Percentiles rank a stretch among this genome's conserved stretches.
Evolutionary conservation across 2,888 invertebrate genomes (phyloP).

Genomic region (Xestia ashworthii): DNA sequence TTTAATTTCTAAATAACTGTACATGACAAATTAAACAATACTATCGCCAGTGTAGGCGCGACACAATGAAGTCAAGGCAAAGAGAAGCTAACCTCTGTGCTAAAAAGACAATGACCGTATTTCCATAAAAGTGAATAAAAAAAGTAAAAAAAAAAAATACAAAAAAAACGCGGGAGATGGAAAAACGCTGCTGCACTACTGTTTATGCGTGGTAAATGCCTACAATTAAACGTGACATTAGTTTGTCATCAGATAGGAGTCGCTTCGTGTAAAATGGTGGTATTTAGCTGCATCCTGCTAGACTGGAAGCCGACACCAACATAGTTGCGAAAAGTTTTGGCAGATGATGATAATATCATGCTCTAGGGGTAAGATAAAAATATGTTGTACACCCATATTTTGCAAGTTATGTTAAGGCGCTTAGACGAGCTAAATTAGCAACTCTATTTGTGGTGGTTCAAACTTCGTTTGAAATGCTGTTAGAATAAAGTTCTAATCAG

Average conservation of each 20-base stretch:
- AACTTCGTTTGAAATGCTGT: too few relatives aligned
- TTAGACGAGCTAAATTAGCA: too few relatives aligned
- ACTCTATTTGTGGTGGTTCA: too few relatives aligned
- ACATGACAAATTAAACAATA: conserved; percentile 16
- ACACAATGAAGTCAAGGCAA: conserved; percentile 54
- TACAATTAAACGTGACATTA: background rate
- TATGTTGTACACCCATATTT: background rate
- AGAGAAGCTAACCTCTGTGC: conserved; percentile 32
- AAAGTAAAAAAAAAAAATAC: background rate
- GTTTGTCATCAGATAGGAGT: background rate
- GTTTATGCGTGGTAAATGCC: conserved; percentile 2
- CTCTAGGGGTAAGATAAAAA: background rate
- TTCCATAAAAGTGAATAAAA: conserved; percentile 11
- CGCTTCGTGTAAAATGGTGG: background rate
- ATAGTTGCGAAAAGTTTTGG: background rate
- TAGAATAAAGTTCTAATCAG: too few relatives aligned
- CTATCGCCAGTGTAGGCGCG: background rate
- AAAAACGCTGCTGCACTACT: conserved; percentile 14
- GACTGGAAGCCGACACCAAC: background rate
- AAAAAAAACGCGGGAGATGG: background rate
- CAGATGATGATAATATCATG: background rate
- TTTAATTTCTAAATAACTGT: background rate
- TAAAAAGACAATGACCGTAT: conserved; percentile 60
- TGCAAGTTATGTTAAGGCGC: too few relatives aligned
- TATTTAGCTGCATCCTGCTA: background rate